Conservation (phyloP, 2,113 vertebrate species). For the Podarcis cretensis region DNA sequence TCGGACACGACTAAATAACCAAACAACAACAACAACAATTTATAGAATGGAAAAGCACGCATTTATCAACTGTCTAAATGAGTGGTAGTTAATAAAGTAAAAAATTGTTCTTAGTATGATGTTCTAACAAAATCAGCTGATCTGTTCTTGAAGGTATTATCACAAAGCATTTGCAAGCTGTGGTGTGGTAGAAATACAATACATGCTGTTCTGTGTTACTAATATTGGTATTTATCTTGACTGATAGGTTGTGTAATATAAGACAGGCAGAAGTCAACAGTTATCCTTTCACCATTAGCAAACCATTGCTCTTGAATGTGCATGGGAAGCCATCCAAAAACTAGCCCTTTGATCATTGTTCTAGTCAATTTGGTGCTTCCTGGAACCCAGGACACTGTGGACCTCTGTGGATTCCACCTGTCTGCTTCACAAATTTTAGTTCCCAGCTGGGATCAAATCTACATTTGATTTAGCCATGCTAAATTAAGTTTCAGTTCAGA, state of each 20-base stretch:
- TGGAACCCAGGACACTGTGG: neutral
- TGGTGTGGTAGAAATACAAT: neutral
- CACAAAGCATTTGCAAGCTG: neutral
- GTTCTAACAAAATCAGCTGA: neutral
- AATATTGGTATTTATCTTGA: neutral
- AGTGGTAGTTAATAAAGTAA: neutral
- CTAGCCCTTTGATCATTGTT: neutral
- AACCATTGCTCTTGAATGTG: neutral
- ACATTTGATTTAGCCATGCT: neutral
- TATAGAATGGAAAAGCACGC: neutral
- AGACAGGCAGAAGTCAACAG: neutral
- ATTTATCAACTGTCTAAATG: slow-evolving; percentile 7
- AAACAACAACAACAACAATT: neutral
- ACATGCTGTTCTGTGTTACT: neutral
- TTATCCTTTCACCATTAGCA: neutral
- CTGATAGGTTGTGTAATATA: neutral
- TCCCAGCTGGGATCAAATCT: neutral
- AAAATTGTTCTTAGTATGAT: neutral
- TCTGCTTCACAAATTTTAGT: neutral
- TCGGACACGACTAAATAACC: too few species aligned
- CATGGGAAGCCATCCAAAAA: neutral
- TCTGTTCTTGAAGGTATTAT: neutral
- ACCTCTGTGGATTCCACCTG: neutral
- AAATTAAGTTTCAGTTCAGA: neutral
- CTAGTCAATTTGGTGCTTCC: neutral